phyloP scores from a whole-genome alignment of 2,797 vertebrate species.

The Bradypus variegatus region DNA sequence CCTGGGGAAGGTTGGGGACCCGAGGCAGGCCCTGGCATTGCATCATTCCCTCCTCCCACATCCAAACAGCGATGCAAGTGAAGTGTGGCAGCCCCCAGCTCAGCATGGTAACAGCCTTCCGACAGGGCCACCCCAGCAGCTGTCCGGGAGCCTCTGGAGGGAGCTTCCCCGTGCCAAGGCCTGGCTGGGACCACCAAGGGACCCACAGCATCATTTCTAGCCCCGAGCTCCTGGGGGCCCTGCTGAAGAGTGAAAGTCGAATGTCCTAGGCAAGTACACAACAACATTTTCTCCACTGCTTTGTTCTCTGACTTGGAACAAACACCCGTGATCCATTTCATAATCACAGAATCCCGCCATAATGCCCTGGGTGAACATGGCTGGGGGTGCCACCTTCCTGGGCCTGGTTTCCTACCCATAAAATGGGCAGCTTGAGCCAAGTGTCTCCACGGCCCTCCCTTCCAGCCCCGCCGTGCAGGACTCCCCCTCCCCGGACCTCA shows the following conservation, averaged over 20 bases:
- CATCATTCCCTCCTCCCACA: background rate
- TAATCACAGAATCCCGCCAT: no score
- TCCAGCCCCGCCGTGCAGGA: background rate
- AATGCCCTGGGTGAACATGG: accelerated
- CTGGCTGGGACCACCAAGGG: accelerated
- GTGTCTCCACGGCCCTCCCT: background rate
- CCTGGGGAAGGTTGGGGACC: no score
- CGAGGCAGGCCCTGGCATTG: background rate
- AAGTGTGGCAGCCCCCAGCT: accelerated
- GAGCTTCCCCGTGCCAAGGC: no score
- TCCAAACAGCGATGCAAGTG: no score
- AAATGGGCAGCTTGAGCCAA: background rate
- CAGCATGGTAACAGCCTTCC: background rate
- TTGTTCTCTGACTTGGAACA: background rate
- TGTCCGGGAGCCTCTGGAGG: accelerated
- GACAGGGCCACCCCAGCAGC: background rate
- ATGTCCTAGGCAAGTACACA: accelerated
- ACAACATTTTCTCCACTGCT: accelerated
- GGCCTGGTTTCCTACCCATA: background rate
- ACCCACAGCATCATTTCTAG: accelerated
- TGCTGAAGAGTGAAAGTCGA: accelerated
- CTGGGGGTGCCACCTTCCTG: background rate
- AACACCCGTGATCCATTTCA: accelerated
- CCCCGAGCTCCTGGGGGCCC: background rate
- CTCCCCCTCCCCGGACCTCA: background rate